Conservation (phyloP, 2,888 invertebrate genomes). For the Drosophila falleni region DNA sequence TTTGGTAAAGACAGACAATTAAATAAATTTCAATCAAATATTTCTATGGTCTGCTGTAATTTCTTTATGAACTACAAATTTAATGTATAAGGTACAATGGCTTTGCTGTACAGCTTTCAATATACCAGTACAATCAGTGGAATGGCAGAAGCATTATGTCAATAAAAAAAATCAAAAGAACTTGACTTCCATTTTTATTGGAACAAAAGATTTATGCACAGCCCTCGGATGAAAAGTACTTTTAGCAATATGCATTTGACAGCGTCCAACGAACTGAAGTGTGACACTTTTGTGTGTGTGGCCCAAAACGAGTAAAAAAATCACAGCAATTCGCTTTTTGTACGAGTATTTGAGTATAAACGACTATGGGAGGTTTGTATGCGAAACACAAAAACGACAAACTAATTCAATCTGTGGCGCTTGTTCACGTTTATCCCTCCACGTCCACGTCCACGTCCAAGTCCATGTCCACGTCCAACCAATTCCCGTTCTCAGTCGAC, state of each 20-base stretch:
- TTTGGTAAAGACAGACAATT: background rate
- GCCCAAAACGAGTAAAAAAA: slow-evolving; percentile 35
- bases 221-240: slow-evolving; percentile 4
- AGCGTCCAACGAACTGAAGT: slow-evolving; percentile 42
- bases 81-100: slow-evolving; percentile 6
- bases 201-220: slow-evolving; percentile 70
- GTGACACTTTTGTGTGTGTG: slow-evolving; percentile 36
- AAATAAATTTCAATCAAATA: background rate
- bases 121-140: slow-evolving; percentile 13
- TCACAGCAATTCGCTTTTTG: slow-evolving; percentile 29
- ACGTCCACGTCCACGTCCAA: slow-evolving; percentile 38
- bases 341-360: slow-evolving; percentile 3
- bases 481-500: slow-evolving; percentile 17
- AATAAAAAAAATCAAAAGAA: slow-evolving; percentile 42
- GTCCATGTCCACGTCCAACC: background rate
- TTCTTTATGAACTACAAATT: slow-evolving; percentile 10
- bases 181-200: slow-evolving; percentile 42
- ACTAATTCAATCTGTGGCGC: slow-evolving; percentile 76
- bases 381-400: slow-evolving; percentile 60
- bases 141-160: slow-evolving; percentile 27
- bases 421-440: slow-evolving; percentile 72
- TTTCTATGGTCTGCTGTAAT: background rate
- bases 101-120: slow-evolving; percentile 6
- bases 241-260: slow-evolving; percentile 74
- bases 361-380: slow-evolving; percentile 18